Base-by-base conservation (phyloP, 2,888 invertebrate genomes). In the Atrina japonica region DNA sequence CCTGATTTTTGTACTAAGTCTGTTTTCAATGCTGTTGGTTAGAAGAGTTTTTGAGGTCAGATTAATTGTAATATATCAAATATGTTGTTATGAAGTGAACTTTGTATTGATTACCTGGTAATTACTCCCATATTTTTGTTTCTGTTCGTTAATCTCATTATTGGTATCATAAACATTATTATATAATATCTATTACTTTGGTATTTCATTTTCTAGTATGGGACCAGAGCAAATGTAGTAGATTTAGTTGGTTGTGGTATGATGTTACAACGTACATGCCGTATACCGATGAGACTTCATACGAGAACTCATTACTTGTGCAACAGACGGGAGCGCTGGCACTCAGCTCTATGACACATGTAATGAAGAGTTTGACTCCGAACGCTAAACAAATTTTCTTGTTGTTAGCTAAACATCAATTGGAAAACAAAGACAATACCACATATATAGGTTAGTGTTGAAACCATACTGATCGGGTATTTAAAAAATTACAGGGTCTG, bases 191-290 rank as follows among this genome's bases (percentile, higher is more conserved):
- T n/a, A n/a, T n/a, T n/a, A n/a, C n/a, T n/a, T n/a, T n/a, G n/a
- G n/a, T n/a, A n/a, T n/a, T n/a, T n/a, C n/a, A n/a, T n/a, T n/a
- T n/a, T n/a, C n/a, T n/a, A n/a, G 96, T 97, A 83, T 97, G 97
- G 96, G 96, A 97, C 88, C 95, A 96, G 83, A 93, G 93, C 5
- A 96, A 95, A 86, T 91, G 95, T 29, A 95, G 95, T 82, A 94
- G 95, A 84, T 96, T 95, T 83, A 96, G 96, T 86, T 98, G 96
- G 91, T 93, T 95, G 2, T 97, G 97, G 96, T 95, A 95, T 93
- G 96, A 98, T 88, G 94, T 94, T 2, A 96, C 97, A 0, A 96
- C 96, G 0, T 95, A 95, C 90, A 88, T 94, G 73, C 94, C 96
- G 0, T 98, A 98, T 88, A 91, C 92, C 0, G 94, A 95, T 80